These are phyloP conservation scores for Drosophila tsacasi DNA, from an alignment of 1,140 invertebrate genomes.

Conservation along the genomic window DNA sequence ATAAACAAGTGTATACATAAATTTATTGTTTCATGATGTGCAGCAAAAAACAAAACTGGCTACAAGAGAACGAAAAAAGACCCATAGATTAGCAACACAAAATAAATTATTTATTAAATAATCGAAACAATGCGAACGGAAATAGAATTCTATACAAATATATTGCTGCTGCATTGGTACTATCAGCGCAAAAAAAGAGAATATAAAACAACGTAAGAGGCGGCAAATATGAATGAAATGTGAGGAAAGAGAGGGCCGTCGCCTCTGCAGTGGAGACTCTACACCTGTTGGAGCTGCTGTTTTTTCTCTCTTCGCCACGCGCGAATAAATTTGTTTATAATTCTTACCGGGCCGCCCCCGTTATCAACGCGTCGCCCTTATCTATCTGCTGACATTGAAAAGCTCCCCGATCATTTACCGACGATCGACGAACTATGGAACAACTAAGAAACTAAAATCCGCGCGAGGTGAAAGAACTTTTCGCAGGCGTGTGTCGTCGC, in stretches of 20 bases:
- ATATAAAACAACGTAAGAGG: not conserved
- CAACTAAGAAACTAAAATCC: slow-evolving; percentile 10
- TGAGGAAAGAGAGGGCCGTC: slow-evolving; percentile 4
- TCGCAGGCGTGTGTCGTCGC: slow-evolving; percentile 12
- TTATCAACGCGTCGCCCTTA: slow-evolving; percentile 19
- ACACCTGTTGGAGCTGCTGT: slow-evolving; percentile 22
- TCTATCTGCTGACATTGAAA: slow-evolving; percentile 26
- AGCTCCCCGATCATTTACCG: not conserved
- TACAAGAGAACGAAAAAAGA: not conserved
- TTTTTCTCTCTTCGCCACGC: slow-evolving; percentile 15
- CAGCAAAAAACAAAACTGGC: slow-evolving; percentile 14
- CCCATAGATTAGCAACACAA: slow-evolving; percentile 41
- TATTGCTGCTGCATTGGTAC: slow-evolving; percentile 10
- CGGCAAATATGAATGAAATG: slow-evolving; percentile 24
- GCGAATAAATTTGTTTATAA: slow-evolving; percentile 48
- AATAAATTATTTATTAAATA: slow-evolving; percentile 58
- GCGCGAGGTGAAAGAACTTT: slow-evolving; percentile 33
- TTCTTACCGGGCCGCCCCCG: slow-evolving; percentile 9
- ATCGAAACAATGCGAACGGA: slow-evolving; percentile 32
- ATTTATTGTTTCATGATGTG: slow-evolving; percentile 9
- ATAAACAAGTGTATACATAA: not conserved
- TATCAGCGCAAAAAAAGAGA: slow-evolving; percentile 7
- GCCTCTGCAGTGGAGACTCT: slow-evolving; percentile 1
- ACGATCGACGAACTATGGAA: slow-evolving; percentile 2
- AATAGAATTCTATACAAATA: slow-evolving; percentile 46